These are phyloP conservation scores for Rachycentron canadum DNA, from an alignment of 2,797 vertebrate species.

Conservation along the genomic window DNA sequence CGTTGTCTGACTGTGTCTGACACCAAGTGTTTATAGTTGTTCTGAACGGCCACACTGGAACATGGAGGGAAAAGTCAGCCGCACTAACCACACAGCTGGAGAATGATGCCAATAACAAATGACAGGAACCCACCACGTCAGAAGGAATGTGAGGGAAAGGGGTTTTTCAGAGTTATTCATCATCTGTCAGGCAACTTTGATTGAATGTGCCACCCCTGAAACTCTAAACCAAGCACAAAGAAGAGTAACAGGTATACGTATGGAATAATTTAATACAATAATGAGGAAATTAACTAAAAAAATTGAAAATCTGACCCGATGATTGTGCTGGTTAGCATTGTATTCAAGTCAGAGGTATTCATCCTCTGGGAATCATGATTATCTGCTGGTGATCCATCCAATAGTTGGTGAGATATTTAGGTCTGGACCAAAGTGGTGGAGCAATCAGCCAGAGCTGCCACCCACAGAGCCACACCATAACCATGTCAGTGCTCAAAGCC, in stretches of 20 bases:
- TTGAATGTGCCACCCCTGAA: not conserved
- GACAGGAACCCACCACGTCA: no score
- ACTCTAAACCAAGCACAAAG: slow-evolving; percentile 4
- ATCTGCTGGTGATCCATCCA: not conserved
- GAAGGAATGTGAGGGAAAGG: no score
- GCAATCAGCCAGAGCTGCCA: not conserved
- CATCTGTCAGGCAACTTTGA: not conserved
- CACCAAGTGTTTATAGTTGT: not conserved
- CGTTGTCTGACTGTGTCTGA: not conserved
- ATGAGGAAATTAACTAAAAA: not conserved
- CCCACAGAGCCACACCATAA: no score
- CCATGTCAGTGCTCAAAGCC: no score
- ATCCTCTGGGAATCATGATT: not conserved
- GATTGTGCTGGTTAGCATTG: not conserved
- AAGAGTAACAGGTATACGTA: not conserved
- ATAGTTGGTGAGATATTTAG: not conserved
- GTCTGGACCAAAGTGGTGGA: not conserved
- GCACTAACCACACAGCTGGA: not conserved
- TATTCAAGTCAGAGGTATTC: not conserved
- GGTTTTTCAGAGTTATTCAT: no score
- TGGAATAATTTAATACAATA: not conserved
- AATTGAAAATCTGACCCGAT: not conserved
- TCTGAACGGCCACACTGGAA: not conserved
- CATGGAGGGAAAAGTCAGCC: no score
- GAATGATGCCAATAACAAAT: not conserved